Evolutionary conservation across 2,113 vertebrate species (phyloP).

Genomic region (rabbit (Oryctolagus cuniculus)): DNA sequence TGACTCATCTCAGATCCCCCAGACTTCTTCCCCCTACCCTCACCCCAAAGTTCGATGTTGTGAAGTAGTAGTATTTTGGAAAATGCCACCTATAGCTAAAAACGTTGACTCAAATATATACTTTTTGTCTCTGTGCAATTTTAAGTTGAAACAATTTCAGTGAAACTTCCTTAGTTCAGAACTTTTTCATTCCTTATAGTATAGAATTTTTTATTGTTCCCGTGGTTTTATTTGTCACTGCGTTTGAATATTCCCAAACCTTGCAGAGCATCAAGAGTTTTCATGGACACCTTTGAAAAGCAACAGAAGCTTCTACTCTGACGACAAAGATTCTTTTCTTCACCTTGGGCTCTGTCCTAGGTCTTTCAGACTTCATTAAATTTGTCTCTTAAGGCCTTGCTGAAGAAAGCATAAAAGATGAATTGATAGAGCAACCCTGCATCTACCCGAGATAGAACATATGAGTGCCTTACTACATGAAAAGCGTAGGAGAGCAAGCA

Average conservation of each 20-base stretch:
- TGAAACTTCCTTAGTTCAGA: slow-evolving; percentile 15
- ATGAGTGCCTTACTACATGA: not conserved
- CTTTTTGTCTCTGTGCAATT: not conserved
- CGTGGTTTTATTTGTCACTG: not conserved
- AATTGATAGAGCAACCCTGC: not conserved
- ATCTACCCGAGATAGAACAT: not conserved
- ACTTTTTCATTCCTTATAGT: not conserved
- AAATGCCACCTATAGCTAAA: not conserved
- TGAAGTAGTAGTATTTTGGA: not conserved
- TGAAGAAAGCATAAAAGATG: not conserved
- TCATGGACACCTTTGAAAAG: not conserved
- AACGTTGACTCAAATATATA: not conserved
- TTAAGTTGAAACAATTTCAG: slow-evolving; percentile 25
- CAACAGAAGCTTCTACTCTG: not conserved
- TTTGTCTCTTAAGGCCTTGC: not conserved
- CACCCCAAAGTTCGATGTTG: not conserved
- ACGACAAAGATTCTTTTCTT: not conserved
- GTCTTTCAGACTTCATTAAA: slow-evolving; percentile 37
- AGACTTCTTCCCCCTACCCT: not conserved
- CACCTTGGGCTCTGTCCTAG: not conserved
- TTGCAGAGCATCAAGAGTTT: not conserved
- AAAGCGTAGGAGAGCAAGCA: not conserved
- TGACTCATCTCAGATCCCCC: not conserved
- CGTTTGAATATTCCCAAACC: not conserved
- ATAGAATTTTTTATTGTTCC: not conserved